Conservation (phyloP, 2,888 invertebrate species). For the Acleris literana region DNA sequence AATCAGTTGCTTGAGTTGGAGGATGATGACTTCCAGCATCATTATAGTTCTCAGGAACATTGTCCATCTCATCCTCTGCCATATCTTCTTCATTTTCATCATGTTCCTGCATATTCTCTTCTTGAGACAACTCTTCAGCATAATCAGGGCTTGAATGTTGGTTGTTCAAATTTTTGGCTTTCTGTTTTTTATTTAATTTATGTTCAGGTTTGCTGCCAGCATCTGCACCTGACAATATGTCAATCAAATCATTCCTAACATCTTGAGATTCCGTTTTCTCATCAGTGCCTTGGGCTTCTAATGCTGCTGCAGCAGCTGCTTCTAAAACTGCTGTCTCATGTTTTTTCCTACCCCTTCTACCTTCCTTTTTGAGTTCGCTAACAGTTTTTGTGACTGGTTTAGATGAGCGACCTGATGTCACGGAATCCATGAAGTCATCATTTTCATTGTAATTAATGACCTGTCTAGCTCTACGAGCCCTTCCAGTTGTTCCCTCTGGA, state of each 20-base stretch:
- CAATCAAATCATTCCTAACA: constrained; percentile 66
- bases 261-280: constrained; percentile 57
- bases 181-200: constrained; percentile 64
- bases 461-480: constrained; percentile 75
- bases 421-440: constrained; percentile 78
- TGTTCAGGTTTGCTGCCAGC: constrained; percentile 56
- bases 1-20: constrained; percentile 68
- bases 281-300: constrained; percentile 53
- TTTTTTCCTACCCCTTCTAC: constrained; percentile 68
- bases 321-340: constrained; percentile 54
- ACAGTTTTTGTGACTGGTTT: constrained; percentile 69
- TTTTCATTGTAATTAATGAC: constrained; percentile 83
- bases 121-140: constrained; percentile 46
- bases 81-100: constrained; percentile 16
- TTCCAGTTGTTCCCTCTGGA: constrained; percentile 64
- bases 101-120: constrained; percentile 42
- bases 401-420: constrained; percentile 68
- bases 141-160: constrained; percentile 64
- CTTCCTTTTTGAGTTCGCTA: constrained; percentile 73
- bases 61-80: constrained; percentile 40
- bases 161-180: constrained; percentile 62
- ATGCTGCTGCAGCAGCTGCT: constrained; percentile 46
- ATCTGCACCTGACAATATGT: constrained; percentile 62
- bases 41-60: constrained; percentile 53
- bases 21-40: constrained; percentile 62